Base-by-base conservation (phyloP, 1,140 invertebrate species). In the Formica selysi region DNA sequence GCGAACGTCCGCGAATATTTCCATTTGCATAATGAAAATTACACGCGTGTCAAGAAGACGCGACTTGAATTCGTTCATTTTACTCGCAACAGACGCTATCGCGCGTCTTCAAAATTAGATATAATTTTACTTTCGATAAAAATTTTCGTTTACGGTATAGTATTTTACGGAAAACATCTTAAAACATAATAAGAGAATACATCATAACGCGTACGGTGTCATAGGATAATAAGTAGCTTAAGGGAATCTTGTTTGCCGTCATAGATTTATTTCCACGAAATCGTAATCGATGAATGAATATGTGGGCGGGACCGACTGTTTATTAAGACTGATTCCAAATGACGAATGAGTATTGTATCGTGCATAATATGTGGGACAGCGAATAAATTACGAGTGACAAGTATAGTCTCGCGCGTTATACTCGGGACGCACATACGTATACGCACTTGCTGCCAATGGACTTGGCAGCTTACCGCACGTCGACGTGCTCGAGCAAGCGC, bases 241-340 rank as follows among this genome's bases (percentile, higher is more conserved):
- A 19, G 16, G 48, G 73, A 83, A 83, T 74, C 79, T 44, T 57
- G 61, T 59, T 54, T 57, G 61, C 22, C 26, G 41, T 59, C 26
- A 22, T 8, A 61, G 83, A 90, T 90, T 90, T 88, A 86, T 83
- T 64, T 74, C 83, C 67, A 57, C 62, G 89, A 88, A 90, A 76
- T 86, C 32, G 51, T 67, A 86, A 57, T 79, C 65, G 73, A 88
- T 79, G 29, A 11, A 54, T 54, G 59, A 51, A 11, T 62, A 57
- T 51, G 54, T 59, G 54, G 61, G 62, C 65, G 61, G 36, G 41
- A 61, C 57, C 76, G 84, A 88, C 90, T 92, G 92, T 93, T 93
- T 93, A 93, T 93, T 92, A 91, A 93, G 89, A 93, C 92, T 92
- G 92, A 83, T 71, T 76, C 78, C 64, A 51, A 19, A 87, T 86